Evolutionary conservation across 2,888 invertebrate species (phyloP), one percentile per base, ranked within the genome.

Genomic region (Cancer borealis): DNA sequence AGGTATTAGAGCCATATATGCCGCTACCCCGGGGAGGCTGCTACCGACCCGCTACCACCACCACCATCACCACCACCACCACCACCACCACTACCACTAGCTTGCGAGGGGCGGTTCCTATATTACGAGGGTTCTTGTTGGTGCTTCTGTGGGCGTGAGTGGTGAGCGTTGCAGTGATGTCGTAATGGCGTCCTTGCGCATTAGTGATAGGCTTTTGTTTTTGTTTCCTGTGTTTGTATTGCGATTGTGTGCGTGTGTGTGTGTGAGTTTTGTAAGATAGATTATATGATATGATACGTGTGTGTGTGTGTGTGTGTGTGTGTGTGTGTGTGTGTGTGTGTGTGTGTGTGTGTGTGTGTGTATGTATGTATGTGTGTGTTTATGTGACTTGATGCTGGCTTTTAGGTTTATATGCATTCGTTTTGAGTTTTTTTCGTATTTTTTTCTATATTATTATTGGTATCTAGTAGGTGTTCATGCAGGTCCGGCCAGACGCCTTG

Each of bases 1-100:
- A 79, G 30, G 79, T 79, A 79, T 79, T 79, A 79, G 30, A 30
- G 79, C 79, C 30, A 79, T 79, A 79, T 79, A 79, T 30, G 79
- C 26, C 26, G 66, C 66, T 66, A 66, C n/a, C 66, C 66, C 66
- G 3, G 66, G n/a, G 66, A 21, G 6, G 66, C 66, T n/a, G 66
- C 66, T 66, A 66, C 66, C 66, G 66, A 66, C n/a, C 66, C 66
- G n/a, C 21, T n/a, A n/a, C 79, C 79, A 30, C 79, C 30, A 79
- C 79, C 30, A 79, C 79, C 79, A 79, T 26, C 66, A 66, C 66
- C 66, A 66, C 66, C 66, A 21, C 66, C 66, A 21, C 66, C 66
- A 66, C 66, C 66, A 66, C 66, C 66, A 66, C 66, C 66, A n/a
- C 26, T 3, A 73, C 73, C n/a, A 21, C 73, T 6, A 21, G 5